Conservation (phyloP, 2,888 invertebrate species). For the Pelosia muscerda region DNA sequence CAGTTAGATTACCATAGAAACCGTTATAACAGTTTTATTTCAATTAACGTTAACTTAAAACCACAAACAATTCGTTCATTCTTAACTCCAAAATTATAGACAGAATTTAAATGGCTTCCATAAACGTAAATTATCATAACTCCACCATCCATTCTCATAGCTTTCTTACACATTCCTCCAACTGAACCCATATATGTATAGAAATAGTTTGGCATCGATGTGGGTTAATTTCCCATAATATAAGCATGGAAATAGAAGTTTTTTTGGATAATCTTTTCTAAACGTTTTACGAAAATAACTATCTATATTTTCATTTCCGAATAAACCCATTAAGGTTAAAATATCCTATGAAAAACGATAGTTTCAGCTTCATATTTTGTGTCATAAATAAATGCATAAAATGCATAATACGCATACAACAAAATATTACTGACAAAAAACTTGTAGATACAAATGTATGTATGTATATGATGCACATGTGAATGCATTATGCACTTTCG, state of each 20-base stretch:
- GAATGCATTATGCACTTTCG: too few relatives aligned
- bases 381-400: too few relatives aligned
- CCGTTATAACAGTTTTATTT: too few relatives aligned
- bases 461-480: too few relatives aligned
- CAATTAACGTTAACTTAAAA: background rate
- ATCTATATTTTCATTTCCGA: background rate
- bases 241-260: background rate
- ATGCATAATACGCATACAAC: too few relatives aligned
- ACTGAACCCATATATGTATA: background rate
- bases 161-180: background rate
- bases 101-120: background rate
- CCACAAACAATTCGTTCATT: background rate
- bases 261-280: background rate
- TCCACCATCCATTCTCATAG: background rate
- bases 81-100: too few relatives aligned
- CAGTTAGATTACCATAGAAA: too few relatives aligned
- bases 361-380: background rate
- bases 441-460: too few relatives aligned
- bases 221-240: background rate
- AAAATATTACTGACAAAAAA: too few relatives aligned
- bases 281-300: background rate
- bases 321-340: too few relatives aligned
- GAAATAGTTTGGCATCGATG: background rate
- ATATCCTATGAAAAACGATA: background rate
- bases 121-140: conserved; percentile 4